Base-by-base conservation (phyloP, 2,113 vertebrate species). In the Cygnus buccinator region DNA sequence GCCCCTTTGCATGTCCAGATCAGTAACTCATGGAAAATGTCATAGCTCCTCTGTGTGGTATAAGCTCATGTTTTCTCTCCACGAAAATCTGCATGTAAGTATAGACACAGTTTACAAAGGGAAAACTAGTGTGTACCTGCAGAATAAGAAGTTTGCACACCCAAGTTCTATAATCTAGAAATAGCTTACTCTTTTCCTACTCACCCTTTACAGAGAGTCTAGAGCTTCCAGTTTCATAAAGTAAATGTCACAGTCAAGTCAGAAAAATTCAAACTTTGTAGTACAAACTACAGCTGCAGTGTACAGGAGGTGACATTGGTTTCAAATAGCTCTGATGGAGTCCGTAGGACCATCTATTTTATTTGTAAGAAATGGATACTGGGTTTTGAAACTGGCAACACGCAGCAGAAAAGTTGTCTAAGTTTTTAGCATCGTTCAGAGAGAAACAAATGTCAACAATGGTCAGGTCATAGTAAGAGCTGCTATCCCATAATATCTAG, bases 321-420 rank as follows among this genome's bases (percentile, higher is more conserved):
- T 93, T 71, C 15, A 81, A 28, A 73, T 20, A 28, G 4, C 74
- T 77, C 46, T 19, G 1, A 35, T 11, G 6, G 10, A 8, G 11
- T 10, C 1, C 48, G 62, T 26, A 54, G 5, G 28, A 11, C 2
- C 11, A n/a, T 3, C 11, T 78, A 84, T 79, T 61, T 19, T 67
- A 20, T 70, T 59, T 55, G 3, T 43, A 23, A 81, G 57, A 72
- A 62, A 67, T 6, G 11, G 71, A 44, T 26, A 18, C 6, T 22
- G 28, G 8, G 5, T 63, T 85, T 89, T 68, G 62, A 78, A 76
- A 7, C 11, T 6, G 39, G 23, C 13, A 89, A 44, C 1, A 6
- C 0, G 0, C 31, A 8, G 41, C 61, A 54, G 29, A 70, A 68
- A 76, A 66, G 21, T 73, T 77, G 16, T 26, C 35, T 0, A 0